Percentiles rank a stretch among this genome's conserved stretches.
Evolutionary conservation across 1,140 invertebrate genomes (phyloP).

Genomic region (Aphaenogaster rudis): DNA sequence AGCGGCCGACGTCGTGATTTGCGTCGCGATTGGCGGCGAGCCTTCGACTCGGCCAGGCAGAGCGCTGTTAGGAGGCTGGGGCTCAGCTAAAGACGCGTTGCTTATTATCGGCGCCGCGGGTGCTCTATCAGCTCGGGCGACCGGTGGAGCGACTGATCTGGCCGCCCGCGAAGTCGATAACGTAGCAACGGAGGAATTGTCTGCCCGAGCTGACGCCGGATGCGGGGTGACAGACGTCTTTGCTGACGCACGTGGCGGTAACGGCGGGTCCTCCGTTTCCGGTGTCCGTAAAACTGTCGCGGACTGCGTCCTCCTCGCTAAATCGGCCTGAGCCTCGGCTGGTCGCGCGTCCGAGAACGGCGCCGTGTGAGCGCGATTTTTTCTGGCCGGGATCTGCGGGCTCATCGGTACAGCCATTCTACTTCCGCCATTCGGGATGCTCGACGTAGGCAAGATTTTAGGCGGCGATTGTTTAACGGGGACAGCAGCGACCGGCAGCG

Average conservation of each 20-base stretch:
- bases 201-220: neutral
- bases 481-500: neutral
- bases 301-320: slow-evolving; percentile 65
- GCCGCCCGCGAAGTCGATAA: slow-evolving; percentile 25
- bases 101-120: neutral
- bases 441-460: neutral
- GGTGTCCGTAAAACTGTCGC: neutral
- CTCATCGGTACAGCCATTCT: slow-evolving; percentile 63
- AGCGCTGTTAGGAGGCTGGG: slow-evolving; percentile 45
- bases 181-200: neutral
- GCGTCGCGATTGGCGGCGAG: slow-evolving; percentile 2
- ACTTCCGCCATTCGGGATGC: neutral
- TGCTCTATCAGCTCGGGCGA: slow-evolving; percentile 31
- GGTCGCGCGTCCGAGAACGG: slow-evolving; percentile 70
- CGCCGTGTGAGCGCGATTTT: slow-evolving; percentile 78
- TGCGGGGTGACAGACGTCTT: slow-evolving; percentile 4
- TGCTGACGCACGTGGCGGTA: neutral
- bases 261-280: slow-evolving; percentile 63
- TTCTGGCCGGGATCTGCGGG: slow-evolving; percentile 79
- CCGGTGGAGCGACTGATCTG: slow-evolving; percentile 26
- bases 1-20: slow-evolving; percentile 51
- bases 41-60: slow-evolving; percentile 32
- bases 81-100: slow-evolving; percentile 30
- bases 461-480: neutral
- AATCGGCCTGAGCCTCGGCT: slow-evolving; percentile 65